Base-by-base conservation (phyloP, 2,888 invertebrate species). In the Eilema caniola region DNA sequence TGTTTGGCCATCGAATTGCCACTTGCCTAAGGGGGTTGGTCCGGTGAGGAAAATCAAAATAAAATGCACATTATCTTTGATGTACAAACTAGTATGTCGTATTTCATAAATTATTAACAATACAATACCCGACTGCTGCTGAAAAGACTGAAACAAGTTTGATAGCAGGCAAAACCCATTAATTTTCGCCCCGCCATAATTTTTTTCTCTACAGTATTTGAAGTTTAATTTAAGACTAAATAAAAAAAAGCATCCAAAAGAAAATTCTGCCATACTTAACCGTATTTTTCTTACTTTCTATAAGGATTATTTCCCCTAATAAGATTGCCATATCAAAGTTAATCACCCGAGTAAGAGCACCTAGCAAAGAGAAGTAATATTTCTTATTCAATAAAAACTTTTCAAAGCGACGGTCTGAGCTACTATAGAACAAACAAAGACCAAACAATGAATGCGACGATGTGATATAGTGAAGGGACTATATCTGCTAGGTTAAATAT, bases 401-500 rank as follows among this genome's bases (percentile, higher is more conserved):
- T 69, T 31, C 16, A 28, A 66, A 16, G 24, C 24, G 56, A 57
- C 28, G 41, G 28, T 57, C 37, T 24, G 37, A 37, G 23, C 14
- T 16, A 23, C 56, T 56, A 24, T 23, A 33, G 24, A 23, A 56
- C 56, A 56, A 65, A 65, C 33, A 65, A 16, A 64, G n/a, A 41
- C 60, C 16, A 69, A 60, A 65, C 53, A 76, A 73, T 71, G 70
- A 73, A 71, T 70, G n/a, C 67, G 61, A 71, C 63, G 67, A 68
- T 61, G 71, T 71, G 70, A 71, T 73, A 56, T 79, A 81, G 82
- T 69, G 77, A 33, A 24, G 79, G 65, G 71, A 73, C 75, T 71
- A 60, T 77, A 79, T 77, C 74, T 16, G 47, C 20, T 47, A 76
- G 79, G 78, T 84, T 81, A 82, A 80, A 80, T 81, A 80, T 83